These are phyloP conservation scores for Sebastes schlegelii DNA, from an alignment of 2,113 vertebrate genomes.

Conservation along the genomic window DNA sequence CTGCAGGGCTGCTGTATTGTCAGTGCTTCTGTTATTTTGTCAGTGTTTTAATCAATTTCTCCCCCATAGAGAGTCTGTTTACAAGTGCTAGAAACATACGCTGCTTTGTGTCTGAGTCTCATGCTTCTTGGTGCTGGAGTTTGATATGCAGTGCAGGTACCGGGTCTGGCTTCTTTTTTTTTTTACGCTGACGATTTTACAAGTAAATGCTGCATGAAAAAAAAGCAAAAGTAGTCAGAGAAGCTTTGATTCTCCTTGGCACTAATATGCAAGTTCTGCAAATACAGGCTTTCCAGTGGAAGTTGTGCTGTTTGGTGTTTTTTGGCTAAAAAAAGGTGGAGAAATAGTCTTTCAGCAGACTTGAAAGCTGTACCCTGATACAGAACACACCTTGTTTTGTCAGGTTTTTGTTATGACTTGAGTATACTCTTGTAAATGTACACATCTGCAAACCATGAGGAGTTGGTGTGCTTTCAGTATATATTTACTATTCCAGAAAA, in stretches of 20 bases:
- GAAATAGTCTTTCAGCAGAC: background rate
- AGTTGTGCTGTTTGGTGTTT: background rate
- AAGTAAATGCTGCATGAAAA: background rate
- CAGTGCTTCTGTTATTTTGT: constrained; percentile 33
- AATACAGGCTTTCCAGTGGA: background rate
- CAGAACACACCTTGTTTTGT: background rate
- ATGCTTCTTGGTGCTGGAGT: constrained; percentile 3
- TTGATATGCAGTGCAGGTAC: background rate
- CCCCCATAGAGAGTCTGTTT: constrained; percentile 13
- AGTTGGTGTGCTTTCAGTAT: constrained; percentile 1
- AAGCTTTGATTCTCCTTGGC: background rate
- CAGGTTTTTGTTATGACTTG: background rate
- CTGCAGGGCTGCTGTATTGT: constrained; percentile 16
- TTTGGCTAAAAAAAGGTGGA: background rate
- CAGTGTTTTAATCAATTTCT: constrained; percentile 34
- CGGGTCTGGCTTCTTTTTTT: background rate
- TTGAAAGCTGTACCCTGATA: background rate
- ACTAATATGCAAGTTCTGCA: background rate
- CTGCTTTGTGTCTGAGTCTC: background rate
- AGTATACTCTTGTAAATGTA: constrained; percentile 1
- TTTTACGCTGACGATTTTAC: background rate
- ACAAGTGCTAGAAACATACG: constrained; percentile 8
- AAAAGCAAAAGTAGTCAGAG: background rate
- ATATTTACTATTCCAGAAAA: constrained; percentile 40
- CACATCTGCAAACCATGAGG: constrained; percentile 22